A percentile compares a stretch with the other conserved stretches of the same genome.
Conservation (phyloP, 2,888 invertebrate species). For the Choristoneura rosaceana region DNA sequence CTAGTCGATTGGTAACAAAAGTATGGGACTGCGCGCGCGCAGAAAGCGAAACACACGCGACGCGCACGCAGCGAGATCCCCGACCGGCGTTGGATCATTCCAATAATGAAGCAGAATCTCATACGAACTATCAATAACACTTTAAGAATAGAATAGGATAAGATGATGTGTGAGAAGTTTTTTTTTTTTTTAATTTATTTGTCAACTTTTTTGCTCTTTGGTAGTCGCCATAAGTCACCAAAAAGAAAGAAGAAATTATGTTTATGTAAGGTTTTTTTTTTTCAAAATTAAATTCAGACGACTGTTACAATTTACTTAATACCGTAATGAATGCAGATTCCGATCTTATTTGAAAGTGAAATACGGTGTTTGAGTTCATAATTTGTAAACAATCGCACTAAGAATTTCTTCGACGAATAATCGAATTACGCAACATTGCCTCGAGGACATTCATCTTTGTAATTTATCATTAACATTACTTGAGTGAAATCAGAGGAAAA, state of each 20-base stretch:
- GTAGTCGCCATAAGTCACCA: background rate
- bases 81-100: slow-evolving; percentile 42
- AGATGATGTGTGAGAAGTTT: too few relatives aligned
- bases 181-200: too few relatives aligned
- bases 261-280: background rate
- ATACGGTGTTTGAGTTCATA: slow-evolving; percentile 5
- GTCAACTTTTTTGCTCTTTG: too few relatives aligned
- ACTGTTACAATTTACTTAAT: background rate
- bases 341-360: slow-evolving; percentile 11
- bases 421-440: slow-evolving; percentile 35
- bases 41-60: slow-evolving; percentile 74
- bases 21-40: slow-evolving; percentile 49
- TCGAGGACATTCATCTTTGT: slow-evolving; percentile 51
- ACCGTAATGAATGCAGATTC: background rate
- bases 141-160: background rate
- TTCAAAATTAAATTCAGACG: background rate
- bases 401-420: slow-evolving; percentile 25
- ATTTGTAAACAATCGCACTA: background rate
- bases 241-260: background rate
- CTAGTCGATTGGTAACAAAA: slow-evolving; percentile 46
- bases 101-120: slow-evolving; percentile 48
- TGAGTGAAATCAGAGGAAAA: slow-evolving; percentile 61
- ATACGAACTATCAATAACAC: slow-evolving; percentile 1
- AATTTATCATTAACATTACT: slow-evolving; percentile 58
- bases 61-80: slow-evolving; percentile 42